Evolutionary conservation across 2,888 invertebrate species (phyloP).

Genomic region (Oconnorella tubifera): DNA sequence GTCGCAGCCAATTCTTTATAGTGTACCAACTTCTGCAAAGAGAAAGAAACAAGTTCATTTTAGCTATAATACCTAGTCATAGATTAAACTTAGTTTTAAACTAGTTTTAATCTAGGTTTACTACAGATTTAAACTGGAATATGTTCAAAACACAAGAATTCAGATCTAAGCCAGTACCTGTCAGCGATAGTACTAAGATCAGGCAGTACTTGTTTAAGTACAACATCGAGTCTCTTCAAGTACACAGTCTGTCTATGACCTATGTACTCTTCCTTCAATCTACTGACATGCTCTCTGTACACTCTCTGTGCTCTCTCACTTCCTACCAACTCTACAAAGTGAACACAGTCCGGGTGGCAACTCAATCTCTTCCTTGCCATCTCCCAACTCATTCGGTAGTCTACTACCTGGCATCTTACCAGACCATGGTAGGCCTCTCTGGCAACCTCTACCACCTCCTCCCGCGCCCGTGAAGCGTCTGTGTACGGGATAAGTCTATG

Average conservation of each 20-base stretch:
- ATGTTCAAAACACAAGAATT: too few relatives aligned
- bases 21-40: conserved; percentile 77
- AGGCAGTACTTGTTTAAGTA: conserved; percentile 74
- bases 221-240: conserved; percentile 72
- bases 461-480: conserved; percentile 79
- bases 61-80: too few relatives aligned
- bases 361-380: conserved; percentile 63
- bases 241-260: conserved; percentile 72
- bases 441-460: conserved; percentile 83
- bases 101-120: too few relatives aligned
- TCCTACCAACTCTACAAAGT: conserved; percentile 80
- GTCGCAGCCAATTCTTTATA: conserved; percentile 77
- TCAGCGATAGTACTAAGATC: conserved; percentile 69
- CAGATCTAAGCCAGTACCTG: conserved; percentile 57
- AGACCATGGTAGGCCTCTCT: conserved; percentile 85
- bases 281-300: conserved; percentile 74
- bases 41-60: too few relatives aligned
- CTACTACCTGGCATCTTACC: conserved; percentile 73
- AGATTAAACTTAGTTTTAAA: too few relatives aligned
- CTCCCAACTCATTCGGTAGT: conserved; percentile 69
- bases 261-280: conserved; percentile 73
- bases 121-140: too few relatives aligned
- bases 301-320: conserved; percentile 75
- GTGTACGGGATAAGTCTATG: conserved; percentile 64
- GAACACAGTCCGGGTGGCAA: conserved; percentile 81